Evolutionary conservation across 2,888 invertebrate genomes (phyloP).

Genomic region (Neoitamus cyanurus): DNA sequence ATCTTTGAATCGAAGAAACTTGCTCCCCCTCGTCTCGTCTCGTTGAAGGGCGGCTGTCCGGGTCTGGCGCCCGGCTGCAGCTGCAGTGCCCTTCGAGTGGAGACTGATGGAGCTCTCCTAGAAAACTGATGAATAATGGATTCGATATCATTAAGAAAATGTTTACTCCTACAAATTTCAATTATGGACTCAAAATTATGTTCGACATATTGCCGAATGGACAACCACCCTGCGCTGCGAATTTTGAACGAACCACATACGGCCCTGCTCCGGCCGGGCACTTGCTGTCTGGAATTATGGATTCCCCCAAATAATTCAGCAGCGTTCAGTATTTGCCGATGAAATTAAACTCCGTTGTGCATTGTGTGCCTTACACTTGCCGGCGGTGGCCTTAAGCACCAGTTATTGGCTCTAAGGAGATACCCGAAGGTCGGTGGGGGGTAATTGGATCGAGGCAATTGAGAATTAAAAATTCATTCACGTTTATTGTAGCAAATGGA

Average conservation of each 20-base stretch:
- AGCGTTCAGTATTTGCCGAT: constrained; percentile 47
- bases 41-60: background rate
- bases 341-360: constrained; percentile 49
- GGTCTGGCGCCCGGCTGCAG: constrained; percentile 42
- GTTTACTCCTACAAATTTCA: constrained; percentile 53
- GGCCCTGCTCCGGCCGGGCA: background rate
- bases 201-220: constrained; percentile 47
- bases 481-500: background rate
- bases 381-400: background rate
- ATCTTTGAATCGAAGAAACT: constrained; percentile 34
- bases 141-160: constrained; percentile 58
- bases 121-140: constrained; percentile 58
- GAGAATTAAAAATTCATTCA: constrained; percentile 58
- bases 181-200: constrained; percentile 50
- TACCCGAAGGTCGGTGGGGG: background rate
- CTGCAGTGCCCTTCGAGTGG: constrained; percentile 35
- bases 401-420: constrained; percentile 18
- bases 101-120: constrained; percentile 47
- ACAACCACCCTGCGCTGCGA: background rate
- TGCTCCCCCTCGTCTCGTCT: background rate
- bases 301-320: constrained; percentile 49
- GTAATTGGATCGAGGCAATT: constrained; percentile 54
- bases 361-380: constrained; percentile 41
- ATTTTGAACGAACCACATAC: background rate
- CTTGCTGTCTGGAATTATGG: constrained; percentile 33